phyloP scores from a whole-genome alignment of 2,113 vertebrate species.

The Dicentrarchus labrax region DNA sequence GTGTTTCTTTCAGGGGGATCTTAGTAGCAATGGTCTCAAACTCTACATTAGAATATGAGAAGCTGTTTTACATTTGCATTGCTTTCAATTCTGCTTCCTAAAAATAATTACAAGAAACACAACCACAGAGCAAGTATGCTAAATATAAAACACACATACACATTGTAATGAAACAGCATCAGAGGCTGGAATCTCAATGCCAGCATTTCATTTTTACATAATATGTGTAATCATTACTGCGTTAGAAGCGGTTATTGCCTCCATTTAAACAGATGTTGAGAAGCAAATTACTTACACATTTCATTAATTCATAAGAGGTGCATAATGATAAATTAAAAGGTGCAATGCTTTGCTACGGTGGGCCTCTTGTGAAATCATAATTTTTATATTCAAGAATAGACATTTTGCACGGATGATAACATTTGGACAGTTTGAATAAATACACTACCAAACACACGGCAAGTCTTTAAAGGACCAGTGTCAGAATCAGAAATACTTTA shows the following conservation, averaged over 20 bases:
- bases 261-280: neutral
- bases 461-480: neutral
- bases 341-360: neutral
- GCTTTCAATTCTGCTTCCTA: constrained; percentile 3
- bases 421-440: neutral
- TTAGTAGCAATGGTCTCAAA: constrained; percentile 20
- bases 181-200: neutral
- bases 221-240: neutral
- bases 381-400: neutral
- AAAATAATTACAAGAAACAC: constrained; percentile 46
- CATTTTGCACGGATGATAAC: neutral
- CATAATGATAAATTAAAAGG: neutral
- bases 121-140: neutral
- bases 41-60: constrained; percentile 17
- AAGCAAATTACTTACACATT: neutral
- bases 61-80: constrained; percentile 19
- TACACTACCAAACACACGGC: neutral
- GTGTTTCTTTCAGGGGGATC: constrained; percentile 10
- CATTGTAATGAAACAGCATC: neutral
- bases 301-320: constrained; percentile 4
- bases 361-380: neutral
- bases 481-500: neutral
- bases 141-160: constrained; percentile 10
- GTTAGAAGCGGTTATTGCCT: neutral
- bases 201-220: constrained; percentile 6